phyloP scores from a whole-genome alignment of 2,797 vertebrate genomes.

The Syngnathus rostellatus region DNA sequence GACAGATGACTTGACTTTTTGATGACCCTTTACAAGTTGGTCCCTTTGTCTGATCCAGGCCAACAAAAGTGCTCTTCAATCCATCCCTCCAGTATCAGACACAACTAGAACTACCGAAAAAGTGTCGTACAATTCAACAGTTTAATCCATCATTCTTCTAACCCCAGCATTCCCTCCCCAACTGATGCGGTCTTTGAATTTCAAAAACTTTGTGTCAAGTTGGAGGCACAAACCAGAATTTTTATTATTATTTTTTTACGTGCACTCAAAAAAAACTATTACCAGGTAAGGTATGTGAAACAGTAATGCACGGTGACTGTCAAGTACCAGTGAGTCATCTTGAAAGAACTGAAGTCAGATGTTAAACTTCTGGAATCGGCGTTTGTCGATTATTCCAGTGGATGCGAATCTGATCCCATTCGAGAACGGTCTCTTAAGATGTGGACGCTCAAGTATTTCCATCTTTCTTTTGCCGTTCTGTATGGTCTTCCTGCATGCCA shows the following conservation, averaged over 20 bases:
- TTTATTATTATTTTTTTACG: background rate
- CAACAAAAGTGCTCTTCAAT: background rate
- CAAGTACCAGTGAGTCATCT: background rate
- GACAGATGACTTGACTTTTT: slow-evolving; percentile 5
- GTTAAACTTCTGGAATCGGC: background rate
- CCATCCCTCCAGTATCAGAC: background rate
- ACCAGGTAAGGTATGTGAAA: background rate
- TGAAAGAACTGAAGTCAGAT: background rate
- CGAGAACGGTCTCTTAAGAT: slow-evolving; percentile 9
- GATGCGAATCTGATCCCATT: background rate
- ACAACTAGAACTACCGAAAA: background rate
- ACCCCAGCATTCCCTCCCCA: background rate
- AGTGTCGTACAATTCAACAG: background rate
- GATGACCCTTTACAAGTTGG: slow-evolving; percentile 55
- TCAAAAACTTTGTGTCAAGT: background rate
- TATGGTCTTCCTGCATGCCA: slow-evolving; percentile 69
- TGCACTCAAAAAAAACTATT: background rate
- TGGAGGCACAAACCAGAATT: background rate
- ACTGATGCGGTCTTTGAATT: background rate
- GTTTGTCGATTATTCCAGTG: background rate
- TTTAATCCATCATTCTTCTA: background rate
- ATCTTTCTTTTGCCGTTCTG: slow-evolving; percentile 75
- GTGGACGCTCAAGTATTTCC: slow-evolving; percentile 65
- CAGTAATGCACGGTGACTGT: background rate
- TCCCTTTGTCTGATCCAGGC: slow-evolving; percentile 55